A percentile compares a stretch with the other conserved stretches of the same genome.
Evolutionary conservation across 2,888 invertebrate species (phyloP).

Genomic region (Gasteruption jaculator): DNA sequence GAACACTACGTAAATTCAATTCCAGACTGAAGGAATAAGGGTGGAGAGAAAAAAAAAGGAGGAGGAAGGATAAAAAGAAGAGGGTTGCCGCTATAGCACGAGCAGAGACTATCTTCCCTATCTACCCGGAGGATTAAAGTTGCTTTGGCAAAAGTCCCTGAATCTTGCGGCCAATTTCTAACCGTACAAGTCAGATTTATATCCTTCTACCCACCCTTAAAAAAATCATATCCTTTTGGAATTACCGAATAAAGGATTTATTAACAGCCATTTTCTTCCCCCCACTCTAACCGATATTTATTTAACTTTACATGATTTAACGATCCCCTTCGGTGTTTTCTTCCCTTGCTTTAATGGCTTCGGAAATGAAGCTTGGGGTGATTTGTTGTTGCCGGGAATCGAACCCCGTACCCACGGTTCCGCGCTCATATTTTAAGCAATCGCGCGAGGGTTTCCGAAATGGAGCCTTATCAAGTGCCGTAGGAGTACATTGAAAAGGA

Average conservation of each 20-base stretch:
- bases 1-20: conserved; percentile 28
- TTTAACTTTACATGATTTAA: too few relatives aligned
- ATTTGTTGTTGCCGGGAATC: too few relatives aligned
- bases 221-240: too few relatives aligned
- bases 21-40: conserved; percentile 19
- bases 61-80: conserved; percentile 3
- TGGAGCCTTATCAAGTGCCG: too few relatives aligned
- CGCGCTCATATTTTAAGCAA: too few relatives aligned
- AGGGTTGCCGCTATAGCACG: conserved; percentile 12
- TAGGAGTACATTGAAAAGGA: too few relatives aligned
- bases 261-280: conserved; percentile 25
- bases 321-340: too few relatives aligned
- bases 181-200: conserved; percentile 48
- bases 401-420: too few relatives aligned
- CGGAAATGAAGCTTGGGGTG: too few relatives aligned
- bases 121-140: conserved; percentile 43
- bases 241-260: conserved; percentile 48
- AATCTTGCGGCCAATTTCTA: conserved; percentile 42
- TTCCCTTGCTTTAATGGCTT: not conserved
- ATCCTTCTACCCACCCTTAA: conserved; percentile 39
- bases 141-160: conserved; percentile 46
- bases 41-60: conserved; percentile 2
- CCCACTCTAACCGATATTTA: too few relatives aligned
- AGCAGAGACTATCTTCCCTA: conserved; percentile 13
- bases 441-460: too few relatives aligned